Percentiles rank a stretch among this genome's conserved stretches.
Evolutionary conservation across 2,797 vertebrate genomes (phyloP).

Genomic region (Sylvilagus floridanus): DNA sequence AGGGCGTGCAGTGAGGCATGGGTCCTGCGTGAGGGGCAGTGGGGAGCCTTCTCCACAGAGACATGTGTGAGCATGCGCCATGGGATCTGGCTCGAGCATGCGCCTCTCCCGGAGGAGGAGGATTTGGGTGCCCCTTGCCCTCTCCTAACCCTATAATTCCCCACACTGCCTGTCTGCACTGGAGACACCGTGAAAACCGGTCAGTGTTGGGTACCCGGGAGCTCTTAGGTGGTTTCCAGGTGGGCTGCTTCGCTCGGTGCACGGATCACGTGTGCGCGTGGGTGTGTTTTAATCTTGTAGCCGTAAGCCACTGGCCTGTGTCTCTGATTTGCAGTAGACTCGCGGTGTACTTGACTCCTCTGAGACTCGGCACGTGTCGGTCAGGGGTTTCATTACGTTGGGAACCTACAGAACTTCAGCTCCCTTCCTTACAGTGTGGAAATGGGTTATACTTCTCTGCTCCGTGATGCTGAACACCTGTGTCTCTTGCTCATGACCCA

Average conservation of each 20-base stretch:
- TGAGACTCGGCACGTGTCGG: background rate
- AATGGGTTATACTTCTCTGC: background rate
- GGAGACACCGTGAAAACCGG: background rate
- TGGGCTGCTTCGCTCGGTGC: background rate
- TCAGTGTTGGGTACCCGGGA: background rate
- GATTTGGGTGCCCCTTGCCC: background rate
- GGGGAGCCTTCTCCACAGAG: background rate
- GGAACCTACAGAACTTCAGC: background rate
- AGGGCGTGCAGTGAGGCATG: background rate
- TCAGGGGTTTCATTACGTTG: background rate
- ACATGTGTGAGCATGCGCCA: accelerated
- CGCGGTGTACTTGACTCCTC: background rate
- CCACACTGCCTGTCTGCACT: background rate
- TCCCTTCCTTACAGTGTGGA: background rate
- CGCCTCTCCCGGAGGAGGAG: background rate
- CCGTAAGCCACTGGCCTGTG: background rate
- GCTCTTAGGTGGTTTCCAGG: background rate
- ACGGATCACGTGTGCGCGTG: background rate
- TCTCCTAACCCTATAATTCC: background rate
- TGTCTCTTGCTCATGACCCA: background rate
- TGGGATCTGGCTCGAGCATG: background rate
- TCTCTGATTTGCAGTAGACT: background rate
- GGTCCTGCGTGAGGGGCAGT: background rate
- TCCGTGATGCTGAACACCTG: background rate
- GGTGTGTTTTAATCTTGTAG: no score